Evolutionary conservation across 2,797 vertebrate species (phyloP).

Genomic region (Pyrocephalus nanus): DNA sequence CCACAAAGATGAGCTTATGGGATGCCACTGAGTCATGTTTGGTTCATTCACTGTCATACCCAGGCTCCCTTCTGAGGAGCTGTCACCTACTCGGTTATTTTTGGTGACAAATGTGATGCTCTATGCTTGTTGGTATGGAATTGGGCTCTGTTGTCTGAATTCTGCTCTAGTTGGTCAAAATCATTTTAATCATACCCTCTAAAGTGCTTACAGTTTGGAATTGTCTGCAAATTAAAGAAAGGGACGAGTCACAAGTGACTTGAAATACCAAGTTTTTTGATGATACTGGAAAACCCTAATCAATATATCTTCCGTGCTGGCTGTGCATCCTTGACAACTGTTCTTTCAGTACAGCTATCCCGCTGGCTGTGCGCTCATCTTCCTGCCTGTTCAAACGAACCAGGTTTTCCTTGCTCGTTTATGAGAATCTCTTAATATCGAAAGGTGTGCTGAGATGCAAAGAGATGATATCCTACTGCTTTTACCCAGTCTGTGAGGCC

Average conservation of each 20-base stretch:
- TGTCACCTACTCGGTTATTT: not conserved
- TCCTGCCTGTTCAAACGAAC: not conserved
- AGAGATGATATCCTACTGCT: not conserved
- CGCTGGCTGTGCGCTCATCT: not conserved
- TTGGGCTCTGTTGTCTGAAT: not conserved
- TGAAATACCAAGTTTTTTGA: not conserved
- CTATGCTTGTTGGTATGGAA: not conserved
- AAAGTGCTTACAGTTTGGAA: not conserved
- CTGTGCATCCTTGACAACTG: not conserved
- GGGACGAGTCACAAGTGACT: not conserved
- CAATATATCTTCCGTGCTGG: not conserved
- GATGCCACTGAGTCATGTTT: not conserved
- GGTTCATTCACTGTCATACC: not conserved
- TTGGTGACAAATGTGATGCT: not conserved
- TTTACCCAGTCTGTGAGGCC: not conserved
- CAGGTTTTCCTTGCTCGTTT: not conserved
- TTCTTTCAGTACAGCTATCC: not conserved
- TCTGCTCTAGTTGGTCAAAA: not conserved
- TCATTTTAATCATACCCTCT: not conserved
- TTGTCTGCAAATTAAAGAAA: not conserved
- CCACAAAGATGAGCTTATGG: not conserved
- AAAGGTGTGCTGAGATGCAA: not conserved
- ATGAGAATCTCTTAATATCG: not conserved
- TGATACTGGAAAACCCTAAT: not conserved
- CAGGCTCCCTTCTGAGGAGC: not conserved